Evolutionary conservation across 2,797 vertebrate genomes (phyloP).

Genomic region (Mergus octosetaceus): DNA sequence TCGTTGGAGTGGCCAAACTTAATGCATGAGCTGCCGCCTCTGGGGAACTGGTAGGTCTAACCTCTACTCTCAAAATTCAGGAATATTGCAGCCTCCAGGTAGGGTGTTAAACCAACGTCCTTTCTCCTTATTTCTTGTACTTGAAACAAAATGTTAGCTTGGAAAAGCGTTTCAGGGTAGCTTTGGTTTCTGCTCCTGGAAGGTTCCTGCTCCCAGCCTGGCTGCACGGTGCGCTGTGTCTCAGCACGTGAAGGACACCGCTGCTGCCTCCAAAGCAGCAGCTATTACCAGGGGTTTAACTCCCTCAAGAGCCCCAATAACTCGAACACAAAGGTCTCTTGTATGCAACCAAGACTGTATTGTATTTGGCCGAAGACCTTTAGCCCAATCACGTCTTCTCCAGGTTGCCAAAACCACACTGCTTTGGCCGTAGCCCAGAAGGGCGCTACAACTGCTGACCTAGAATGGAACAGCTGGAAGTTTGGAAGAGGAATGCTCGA

Average conservation of each 20-base stretch:
- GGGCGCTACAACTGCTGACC: not conserved
- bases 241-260: accelerated
- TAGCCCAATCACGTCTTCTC: not conserved
- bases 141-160: not conserved
- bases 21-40: constrained; percentile 33
- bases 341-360: not conserved
- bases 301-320: accelerated
- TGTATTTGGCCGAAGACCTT: not conserved
- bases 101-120: constrained; percentile 39
- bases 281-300: not conserved
- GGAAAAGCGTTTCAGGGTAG: accelerated
- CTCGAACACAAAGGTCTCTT: not conserved
- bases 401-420: not conserved
- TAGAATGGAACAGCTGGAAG: constrained; percentile 59
- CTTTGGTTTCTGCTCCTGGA: not conserved
- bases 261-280: not conserved
- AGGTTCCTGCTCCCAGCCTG: not conserved
- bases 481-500: constrained; percentile 30
- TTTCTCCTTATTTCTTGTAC: not conserved
- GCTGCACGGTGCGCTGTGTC: not conserved
- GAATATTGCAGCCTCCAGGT: constrained; percentile 43
- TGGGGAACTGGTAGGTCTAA: constrained; percentile 11
- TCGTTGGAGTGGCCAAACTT: not conserved
- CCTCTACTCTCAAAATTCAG: not conserved
- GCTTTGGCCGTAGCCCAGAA: not conserved